phyloP scores from a whole-genome alignment of 1,140 invertebrate genomes.

The Tetragnatha versicolor region DNA sequence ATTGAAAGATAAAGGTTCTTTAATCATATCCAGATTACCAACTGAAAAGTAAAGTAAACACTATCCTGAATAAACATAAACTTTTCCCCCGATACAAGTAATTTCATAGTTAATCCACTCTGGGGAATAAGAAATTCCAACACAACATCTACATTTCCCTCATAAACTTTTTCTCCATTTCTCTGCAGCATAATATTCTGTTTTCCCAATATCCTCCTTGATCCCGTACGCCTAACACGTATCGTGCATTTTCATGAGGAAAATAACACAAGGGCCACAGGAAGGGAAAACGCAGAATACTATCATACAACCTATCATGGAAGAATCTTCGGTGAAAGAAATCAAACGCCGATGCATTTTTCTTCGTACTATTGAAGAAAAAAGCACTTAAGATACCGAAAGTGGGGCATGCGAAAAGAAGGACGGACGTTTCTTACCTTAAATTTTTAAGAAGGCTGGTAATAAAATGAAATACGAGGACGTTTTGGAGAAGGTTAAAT shows the following conservation, averaged over 20 bases:
- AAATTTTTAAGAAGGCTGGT: too few relatives aligned
- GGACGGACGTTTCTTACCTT: too few relatives aligned
- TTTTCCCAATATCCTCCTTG: constrained; percentile 28
- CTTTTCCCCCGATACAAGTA: neutral
- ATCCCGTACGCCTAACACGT: constrained; percentile 12
- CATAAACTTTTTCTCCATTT: neutral
- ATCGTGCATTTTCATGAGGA: neutral
- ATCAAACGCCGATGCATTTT: constrained; percentile 5
- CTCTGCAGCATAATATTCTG: constrained; percentile 24
- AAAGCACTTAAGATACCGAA: constrained; percentile 15
- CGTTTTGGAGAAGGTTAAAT: too few relatives aligned
- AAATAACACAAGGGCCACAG: constrained; percentile 5
- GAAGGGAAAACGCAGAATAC: neutral
- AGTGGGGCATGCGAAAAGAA: constrained; percentile 1
- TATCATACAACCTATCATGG: neutral
- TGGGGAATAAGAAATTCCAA: neutral
- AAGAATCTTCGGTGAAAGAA: constrained; percentile 25
- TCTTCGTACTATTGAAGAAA: neutral
- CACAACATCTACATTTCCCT: neutral
- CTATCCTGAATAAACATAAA: too few relatives aligned
- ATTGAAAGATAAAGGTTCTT: too few relatives aligned
- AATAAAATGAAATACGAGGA: neutral
- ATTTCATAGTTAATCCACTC: neutral
- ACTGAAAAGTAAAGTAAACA: too few relatives aligned
- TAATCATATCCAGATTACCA: too few relatives aligned